Evolutionary conservation across 37 sponge, comb jelly and placozoan species (phyloP), one percentile per base, ranked within the genome.

Genomic region (Sycon ciliatum): DNA sequence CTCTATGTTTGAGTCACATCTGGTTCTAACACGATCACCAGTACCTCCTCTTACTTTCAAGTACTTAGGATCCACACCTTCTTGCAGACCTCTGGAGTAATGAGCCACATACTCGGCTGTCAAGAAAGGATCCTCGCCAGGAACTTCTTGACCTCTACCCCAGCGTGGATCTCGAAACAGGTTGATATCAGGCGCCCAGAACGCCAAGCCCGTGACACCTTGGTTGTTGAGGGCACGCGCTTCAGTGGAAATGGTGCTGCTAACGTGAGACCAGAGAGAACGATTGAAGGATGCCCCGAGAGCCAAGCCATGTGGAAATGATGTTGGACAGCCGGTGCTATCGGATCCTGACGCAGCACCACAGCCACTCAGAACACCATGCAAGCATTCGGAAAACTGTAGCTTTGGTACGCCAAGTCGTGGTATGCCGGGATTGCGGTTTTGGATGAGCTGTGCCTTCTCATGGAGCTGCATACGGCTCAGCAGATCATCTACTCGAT

Each of bases 351-450:
- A n/a, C 26, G 63, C 63, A 11, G 63, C 11, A 24, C 63, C 63
- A 28, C 63, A 60, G 32, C 63, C 63, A 28, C 63, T 60, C 9
- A 60, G 63, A 60, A 60, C 63, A 28, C 63, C 63, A 28, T 60
- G 63, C 9, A 60, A 24, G 16, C 63, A 60, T 28, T 60, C 63
- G 24, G 63, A 9, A 28, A 60, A 60, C 7, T 7, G 63, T 22
- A 60, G 16, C 26, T 9, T 11, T 11, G 63, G 63, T 28, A 60
- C 63, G 26, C 63, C 63, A 28, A 60, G 63, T 23, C 63, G 63
- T 9, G 32, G 31, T 7, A 60, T 24, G 9, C 63, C 63, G 9
- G 11, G 11, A 18, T 60, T 60, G 63, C 31, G 7, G 63, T 60
- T 60, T 24, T 60, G 63, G 22, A 60, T 60, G 26, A 30, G 9